Evolutionary conservation across 1,140 invertebrate genomes (phyloP), one percentile per base, ranked within the genome.

Genomic region (Galleria mellonella): DNA sequence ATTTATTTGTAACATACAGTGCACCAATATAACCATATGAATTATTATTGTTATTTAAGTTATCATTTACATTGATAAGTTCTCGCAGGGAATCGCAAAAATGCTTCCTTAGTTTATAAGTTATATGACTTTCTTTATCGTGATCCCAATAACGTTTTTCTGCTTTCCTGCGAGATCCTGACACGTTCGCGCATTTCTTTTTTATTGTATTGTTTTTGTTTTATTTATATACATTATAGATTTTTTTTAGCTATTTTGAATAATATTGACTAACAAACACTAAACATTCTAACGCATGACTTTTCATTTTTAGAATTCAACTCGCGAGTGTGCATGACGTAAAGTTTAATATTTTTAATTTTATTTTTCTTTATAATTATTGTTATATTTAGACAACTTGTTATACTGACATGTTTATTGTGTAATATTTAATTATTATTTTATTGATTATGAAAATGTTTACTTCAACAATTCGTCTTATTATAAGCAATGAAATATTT

Each of bases 211-310:
- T 49, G 40, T 57, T 59, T 49, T 55, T 54, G 14, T 10, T 37
- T 47, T 57, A 53, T 39, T 37, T 55, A 55, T 51, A 10, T 49
- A 40, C 48, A 12, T 47, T 45, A 11, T 41, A 23, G 12, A 29
- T 42, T 43, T 52, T 39, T 49, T 30, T 44, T 49, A 49, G 30
- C 43, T 49, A 50, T 72, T 81, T 84, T 82, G 66, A 82, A 78
- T 72, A 62, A 64, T 60, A 64, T 74, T 84, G 78, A 84, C 81
- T 84, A 84, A 84, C 78, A 75, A 66, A 47, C 59, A 82, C 75
- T 83, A 82, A 83, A 84, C 17, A 51, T 81, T 82, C 75, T 82
- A 84, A 81, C 67, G 81, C 77, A 84, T 84, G 78, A 84, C 77
- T 58, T 58, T 61, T 68, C 62, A 63, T 72, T 77, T 83, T 78